Evolutionary conservation across 2,113 vertebrate genomes (phyloP), one percentile per base, ranked within the genome.

Genomic region (Diphyllodes magnificus): DNA sequence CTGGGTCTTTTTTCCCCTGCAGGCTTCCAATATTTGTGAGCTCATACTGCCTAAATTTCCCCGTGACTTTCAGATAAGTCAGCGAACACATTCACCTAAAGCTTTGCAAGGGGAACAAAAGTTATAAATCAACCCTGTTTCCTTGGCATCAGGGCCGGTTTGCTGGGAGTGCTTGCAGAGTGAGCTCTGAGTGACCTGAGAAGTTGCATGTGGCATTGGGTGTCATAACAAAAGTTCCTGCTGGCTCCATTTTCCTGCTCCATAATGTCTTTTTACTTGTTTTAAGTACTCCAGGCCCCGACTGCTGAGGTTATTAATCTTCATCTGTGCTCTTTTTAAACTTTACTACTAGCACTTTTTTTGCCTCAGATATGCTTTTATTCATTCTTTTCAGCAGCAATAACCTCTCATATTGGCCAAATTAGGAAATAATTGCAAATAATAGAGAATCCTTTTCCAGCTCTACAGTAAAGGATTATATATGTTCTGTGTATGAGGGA

Each of bases 341-440:
- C 96, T 97, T 97, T 96, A 96, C 93, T 97, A 80, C 91, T 96
- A 93, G 92, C 88, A 90, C 96, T 97, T 96, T 94, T 90, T 95
- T 97, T 93, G 53, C 81, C 93, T 92, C 93, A 93, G 82, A 96
- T 97, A 91, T 80, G 71, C 87, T 97, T 97, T 97, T 97, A 97
- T 97, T 96, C 93, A 95, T 96, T 96, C 94, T 93, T 95, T 86
- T 91, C 96, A 95, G 95, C 95, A 96, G 94, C 96, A 95, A 93
- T 94, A 97, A 95, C 92, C 92, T 95, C 96, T 88, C 84, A 94
- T 97, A 97, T 95, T 92, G 97, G 93, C 90, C 80, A 96, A 95
- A 98, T 96, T 97, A 95, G 90, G 86, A 96, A 95, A 97, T 96
- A 97, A 97, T 96, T 97, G 81, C 94, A 97, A 97, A 95, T 97